A percentile compares a stretch with the other conserved stretches of the same genome.
Evolutionary conservation across 2,888 invertebrate genomes (phyloP).

Genomic region (Metopia argyrocephala): DNA sequence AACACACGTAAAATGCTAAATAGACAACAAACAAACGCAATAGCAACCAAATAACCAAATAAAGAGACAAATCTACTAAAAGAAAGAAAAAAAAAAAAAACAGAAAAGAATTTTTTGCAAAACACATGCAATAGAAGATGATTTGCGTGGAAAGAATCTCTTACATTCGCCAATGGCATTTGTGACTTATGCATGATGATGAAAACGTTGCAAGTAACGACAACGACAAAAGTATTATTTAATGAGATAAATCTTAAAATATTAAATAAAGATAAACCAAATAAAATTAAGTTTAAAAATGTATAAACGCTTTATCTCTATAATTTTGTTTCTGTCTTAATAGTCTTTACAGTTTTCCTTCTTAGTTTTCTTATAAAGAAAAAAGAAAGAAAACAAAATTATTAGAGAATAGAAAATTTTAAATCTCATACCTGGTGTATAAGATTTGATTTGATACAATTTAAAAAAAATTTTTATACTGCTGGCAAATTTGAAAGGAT

Average conservation of each 20-base stretch:
- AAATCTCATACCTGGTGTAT: background rate
- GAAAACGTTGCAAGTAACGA: conserved; percentile 19
- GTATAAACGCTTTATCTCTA: conserved; percentile 52
- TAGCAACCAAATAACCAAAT: background rate
- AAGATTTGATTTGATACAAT: background rate
- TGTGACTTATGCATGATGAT: conserved; percentile 7
- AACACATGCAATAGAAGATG: conserved; percentile 10
- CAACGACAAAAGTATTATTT: conserved; percentile 49
- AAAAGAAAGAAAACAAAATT: background rate
- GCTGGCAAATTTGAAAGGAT: background rate
- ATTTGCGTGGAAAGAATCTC: background rate
- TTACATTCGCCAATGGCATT: background rate
- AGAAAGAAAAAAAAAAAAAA: background rate
- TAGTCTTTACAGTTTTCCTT: conserved; percentile 2
- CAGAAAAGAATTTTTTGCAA: too few relatives aligned
- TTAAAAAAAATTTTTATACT: background rate
- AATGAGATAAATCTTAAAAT: conserved; percentile 57
- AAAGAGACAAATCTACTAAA: conserved; percentile 41
- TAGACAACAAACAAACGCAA: conserved; percentile 12
- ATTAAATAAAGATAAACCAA: conserved; percentile 49
- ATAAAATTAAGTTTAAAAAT: conserved; percentile 42
- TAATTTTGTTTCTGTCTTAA: conserved; percentile 18
- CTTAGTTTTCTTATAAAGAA: background rate
- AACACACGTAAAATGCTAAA: background rate
- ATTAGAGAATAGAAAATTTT: too few relatives aligned